These are phyloP conservation scores for Cheilosia impressa DNA, from an alignment of 2,888 invertebrate genomes.

Conservation along the genomic window DNA sequence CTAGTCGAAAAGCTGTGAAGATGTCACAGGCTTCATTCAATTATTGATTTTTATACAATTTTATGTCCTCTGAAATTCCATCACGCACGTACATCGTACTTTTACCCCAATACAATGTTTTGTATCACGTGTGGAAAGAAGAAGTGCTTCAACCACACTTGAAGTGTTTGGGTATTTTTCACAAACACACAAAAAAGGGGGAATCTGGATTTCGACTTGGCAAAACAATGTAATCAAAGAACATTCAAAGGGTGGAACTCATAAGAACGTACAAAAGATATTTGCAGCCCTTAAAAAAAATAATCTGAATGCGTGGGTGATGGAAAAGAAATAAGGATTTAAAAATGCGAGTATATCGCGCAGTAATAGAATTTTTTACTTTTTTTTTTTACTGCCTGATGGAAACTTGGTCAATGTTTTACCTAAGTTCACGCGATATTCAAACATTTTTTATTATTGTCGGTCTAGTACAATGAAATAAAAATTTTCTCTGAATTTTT, in stretches of 20 bases:
- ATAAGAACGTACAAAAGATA: slow-evolving; percentile 41
- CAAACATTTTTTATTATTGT: not conserved
- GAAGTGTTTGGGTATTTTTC: slow-evolving; percentile 61
- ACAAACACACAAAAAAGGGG: slow-evolving; percentile 41
- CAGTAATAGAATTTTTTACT: not conserved
- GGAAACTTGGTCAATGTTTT: no score
- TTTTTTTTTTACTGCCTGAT: no score
- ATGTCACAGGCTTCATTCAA: not conserved
- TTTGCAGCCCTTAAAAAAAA: slow-evolving; percentile 45
- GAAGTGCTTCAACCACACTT: slow-evolving; percentile 61
- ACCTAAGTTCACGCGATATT: no score
- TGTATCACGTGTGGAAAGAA: slow-evolving; percentile 48
- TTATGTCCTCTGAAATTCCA: slow-evolving; percentile 61
- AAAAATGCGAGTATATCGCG: slow-evolving; percentile 18
- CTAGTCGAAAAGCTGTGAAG: not conserved
- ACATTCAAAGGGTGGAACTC: slow-evolving; percentile 55
- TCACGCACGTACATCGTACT: slow-evolving; percentile 63
- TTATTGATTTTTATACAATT: slow-evolving; percentile 62
- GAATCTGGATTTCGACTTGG: slow-evolving; percentile 43
- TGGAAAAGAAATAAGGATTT: slow-evolving; percentile 12
- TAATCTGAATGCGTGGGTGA: slow-evolving; percentile 27
- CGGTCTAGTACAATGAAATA: slow-evolving; percentile 5
- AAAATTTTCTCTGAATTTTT: slow-evolving; percentile 13
- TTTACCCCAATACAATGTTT: slow-evolving; percentile 59
- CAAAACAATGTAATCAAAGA: slow-evolving; percentile 66